These are phyloP conservation scores for Limonius californicus DNA, from an alignment of 1,140 invertebrate genomes.

Conservation along the genomic window DNA sequence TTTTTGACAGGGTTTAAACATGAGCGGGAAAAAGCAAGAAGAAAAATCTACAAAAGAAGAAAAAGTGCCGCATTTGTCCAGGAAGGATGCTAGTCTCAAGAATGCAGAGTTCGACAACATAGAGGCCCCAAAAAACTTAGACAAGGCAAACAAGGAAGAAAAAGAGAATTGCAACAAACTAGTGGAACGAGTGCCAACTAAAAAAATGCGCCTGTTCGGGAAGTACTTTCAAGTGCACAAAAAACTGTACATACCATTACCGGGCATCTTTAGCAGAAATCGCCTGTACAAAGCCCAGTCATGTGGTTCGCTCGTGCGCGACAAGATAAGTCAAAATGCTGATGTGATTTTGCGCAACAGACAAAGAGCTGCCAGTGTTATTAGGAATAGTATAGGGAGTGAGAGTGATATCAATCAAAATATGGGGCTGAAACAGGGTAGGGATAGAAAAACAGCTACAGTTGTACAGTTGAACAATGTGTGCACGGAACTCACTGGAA, in stretches of 20 bases:
- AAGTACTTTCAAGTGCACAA: slow-evolving; percentile 64
- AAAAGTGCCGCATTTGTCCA: slow-evolving; percentile 24
- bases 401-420: slow-evolving; percentile 55
- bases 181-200: slow-evolving; percentile 35
- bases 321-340: slow-evolving; percentile 44
- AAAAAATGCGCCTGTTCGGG: slow-evolving; percentile 58
- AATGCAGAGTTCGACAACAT: slow-evolving; percentile 17
- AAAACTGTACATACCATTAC: slow-evolving; percentile 55
- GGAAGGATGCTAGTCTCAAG: slow-evolving; percentile 23
- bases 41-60: slow-evolving; percentile 16
- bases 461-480: slow-evolving; percentile 47
- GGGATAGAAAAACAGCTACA: slow-evolving; percentile 29
- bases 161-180: slow-evolving; percentile 35
- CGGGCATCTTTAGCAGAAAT: slow-evolving; percentile 52
- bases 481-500: slow-evolving; percentile 48
- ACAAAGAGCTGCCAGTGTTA: slow-evolving; percentile 44
- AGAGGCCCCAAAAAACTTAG: slow-evolving; percentile 23
- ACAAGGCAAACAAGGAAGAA: slow-evolving; percentile 46
- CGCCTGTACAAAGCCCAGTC: slow-evolving; percentile 59
- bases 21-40: slow-evolving; percentile 18
- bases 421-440: slow-evolving; percentile 38
- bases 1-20: background rate
- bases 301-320: slow-evolving; percentile 55
- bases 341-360: slow-evolving; percentile 25
- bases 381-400: slow-evolving; percentile 47